Evolutionary conservation across 1,140 invertebrate genomes (phyloP).

Genomic region (Contarinia nasturtii): DNA sequence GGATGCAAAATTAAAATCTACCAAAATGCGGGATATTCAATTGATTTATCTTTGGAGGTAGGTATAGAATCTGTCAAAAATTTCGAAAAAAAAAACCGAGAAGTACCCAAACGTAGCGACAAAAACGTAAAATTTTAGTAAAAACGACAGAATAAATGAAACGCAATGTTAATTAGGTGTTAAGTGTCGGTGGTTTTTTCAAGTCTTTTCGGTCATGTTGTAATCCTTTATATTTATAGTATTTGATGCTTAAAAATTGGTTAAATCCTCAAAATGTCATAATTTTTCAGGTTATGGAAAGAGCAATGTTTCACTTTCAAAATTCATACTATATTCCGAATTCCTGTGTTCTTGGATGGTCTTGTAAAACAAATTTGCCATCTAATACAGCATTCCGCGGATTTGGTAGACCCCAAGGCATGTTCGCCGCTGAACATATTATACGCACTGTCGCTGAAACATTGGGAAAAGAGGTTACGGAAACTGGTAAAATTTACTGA

Average conservation of each 20-base stretch:
- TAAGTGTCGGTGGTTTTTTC: no score
- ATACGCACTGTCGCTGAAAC: conserved; percentile 54
- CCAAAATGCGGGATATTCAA: conserved; percentile 63
- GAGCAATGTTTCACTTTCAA: conserved; percentile 60
- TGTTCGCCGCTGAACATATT: conserved; percentile 65
- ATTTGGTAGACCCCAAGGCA: conserved; percentile 77
- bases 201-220: no score
- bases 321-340: conserved; percentile 62
- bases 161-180: no score
- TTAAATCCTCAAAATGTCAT: no score
- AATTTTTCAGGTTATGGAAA: conserved; percentile 60
- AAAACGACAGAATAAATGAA: no score
- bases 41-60: conserved; percentile 67
- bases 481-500: conserved; percentile 18
- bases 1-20: conserved; percentile 57
- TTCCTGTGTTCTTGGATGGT: conserved; percentile 39
- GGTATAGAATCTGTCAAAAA: no score
- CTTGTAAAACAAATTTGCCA: conserved; percentile 69
- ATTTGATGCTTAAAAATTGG: conserved; percentile 24
- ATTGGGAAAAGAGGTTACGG: conserved; percentile 36
- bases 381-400: conserved; percentile 83
- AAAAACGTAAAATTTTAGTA: no score
- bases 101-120: no score
- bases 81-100: no score
- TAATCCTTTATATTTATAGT: no score